phyloP scores from a whole-genome alignment of 2,113 vertebrate species.

The Melospiza melodia region DNA sequence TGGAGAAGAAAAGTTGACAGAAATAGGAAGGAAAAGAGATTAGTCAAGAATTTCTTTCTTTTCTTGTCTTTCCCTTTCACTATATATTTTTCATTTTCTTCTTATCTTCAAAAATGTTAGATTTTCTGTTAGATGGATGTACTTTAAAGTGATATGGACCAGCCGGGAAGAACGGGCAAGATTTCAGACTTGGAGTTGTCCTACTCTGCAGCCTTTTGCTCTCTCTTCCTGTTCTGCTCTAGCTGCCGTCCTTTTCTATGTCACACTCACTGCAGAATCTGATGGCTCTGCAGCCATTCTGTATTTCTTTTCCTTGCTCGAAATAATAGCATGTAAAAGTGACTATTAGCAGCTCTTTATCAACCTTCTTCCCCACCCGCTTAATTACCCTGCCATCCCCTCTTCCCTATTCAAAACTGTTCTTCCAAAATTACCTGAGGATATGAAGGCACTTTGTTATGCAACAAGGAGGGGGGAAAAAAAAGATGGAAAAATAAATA shows the following conservation, averaged over 20 bases:
- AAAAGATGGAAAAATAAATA: background rate
- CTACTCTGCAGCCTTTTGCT: background rate
- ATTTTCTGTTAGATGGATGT: background rate
- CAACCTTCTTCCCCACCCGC: background rate
- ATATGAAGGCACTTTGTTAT: background rate
- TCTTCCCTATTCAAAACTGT: background rate
- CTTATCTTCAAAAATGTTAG: background rate
- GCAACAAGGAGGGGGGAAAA: background rate
- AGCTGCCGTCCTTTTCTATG: background rate
- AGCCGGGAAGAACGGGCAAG: background rate
- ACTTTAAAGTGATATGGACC: background rate
- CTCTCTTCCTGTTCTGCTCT: background rate
- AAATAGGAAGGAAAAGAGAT: background rate
- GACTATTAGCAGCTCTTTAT: conserved; percentile 13
- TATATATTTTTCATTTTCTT: background rate
- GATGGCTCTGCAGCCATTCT: background rate
- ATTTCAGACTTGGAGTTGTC: background rate
- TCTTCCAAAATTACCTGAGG: background rate
- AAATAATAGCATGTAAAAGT: conserved; percentile 7
- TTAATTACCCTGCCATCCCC: background rate
- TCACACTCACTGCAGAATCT: background rate
- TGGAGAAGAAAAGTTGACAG: background rate
- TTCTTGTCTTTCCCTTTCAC: background rate
- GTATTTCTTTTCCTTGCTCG: background rate
- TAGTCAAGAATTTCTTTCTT: rapidly evolving